Evolutionary conservation across 2,113 vertebrate genomes (phyloP).

Genomic region (Canis aureus): DNA sequence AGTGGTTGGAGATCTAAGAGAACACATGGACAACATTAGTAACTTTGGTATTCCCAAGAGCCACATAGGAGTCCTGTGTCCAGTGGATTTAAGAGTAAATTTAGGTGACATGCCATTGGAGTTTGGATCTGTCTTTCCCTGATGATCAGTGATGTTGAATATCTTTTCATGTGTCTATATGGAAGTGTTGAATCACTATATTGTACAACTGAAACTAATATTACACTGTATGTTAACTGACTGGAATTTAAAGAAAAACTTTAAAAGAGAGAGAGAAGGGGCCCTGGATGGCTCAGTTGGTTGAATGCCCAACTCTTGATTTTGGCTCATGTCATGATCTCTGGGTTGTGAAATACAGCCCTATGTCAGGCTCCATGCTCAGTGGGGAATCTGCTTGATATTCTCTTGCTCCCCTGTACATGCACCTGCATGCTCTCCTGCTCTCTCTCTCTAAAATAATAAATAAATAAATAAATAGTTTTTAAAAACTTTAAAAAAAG

Average conservation of each 20-base stretch:
- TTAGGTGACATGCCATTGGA: not conserved
- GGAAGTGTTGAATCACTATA: not conserved
- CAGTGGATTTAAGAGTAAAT: not conserved
- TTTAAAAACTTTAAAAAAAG: not conserved
- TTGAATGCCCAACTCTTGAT: too few species aligned
- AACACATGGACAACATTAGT: fast-evolving
- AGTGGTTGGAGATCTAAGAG: fast-evolving
- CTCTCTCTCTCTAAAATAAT: too few species aligned
- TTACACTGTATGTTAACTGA: not conserved
- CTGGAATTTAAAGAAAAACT: not conserved
- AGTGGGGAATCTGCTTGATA: too few species aligned
- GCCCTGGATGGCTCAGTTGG: too few species aligned
- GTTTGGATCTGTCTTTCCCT: not conserved
- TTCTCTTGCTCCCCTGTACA: too few species aligned
- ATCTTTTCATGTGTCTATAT: not conserved
- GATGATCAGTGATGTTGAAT: not conserved
- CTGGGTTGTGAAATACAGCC: too few species aligned
- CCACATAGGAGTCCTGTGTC: too few species aligned
- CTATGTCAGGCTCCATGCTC: too few species aligned
- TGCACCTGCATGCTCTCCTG: too few species aligned
- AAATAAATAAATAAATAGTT: too few species aligned
- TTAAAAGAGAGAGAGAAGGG: not conserved
- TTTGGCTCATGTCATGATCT: too few species aligned
- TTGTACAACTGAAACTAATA: not conserved
- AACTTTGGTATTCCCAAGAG: not conserved